These are phyloP conservation scores for Hippocampus comes DNA, from an alignment of 2,113 vertebrate genomes.

Conservation along the genomic window DNA sequence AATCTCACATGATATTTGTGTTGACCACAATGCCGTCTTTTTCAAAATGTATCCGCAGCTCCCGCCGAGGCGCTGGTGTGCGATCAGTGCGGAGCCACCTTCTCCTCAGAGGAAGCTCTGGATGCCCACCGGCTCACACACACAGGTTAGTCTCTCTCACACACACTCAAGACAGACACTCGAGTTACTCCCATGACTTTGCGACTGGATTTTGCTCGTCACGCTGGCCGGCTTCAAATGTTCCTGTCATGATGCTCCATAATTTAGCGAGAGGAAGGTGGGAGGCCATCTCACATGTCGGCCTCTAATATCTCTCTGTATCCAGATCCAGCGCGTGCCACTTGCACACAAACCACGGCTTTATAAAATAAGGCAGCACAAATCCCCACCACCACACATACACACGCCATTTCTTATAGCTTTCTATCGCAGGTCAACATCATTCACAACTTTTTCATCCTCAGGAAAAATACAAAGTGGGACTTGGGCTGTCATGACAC, in stretches of 20 bases:
- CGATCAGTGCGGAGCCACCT: conserved; percentile 94
- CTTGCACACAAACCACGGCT: conserved; percentile 34
- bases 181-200: conserved; percentile 43
- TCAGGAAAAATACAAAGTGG: conserved; percentile 5
- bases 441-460: conserved; percentile 9
- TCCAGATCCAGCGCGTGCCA: conserved; percentile 41
- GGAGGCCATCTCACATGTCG: conserved; percentile 68
- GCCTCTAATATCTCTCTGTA: conserved; percentile 66
- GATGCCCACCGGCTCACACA: conserved; percentile 92
- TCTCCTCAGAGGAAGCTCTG: conserved; percentile 92
- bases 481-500: neutral
- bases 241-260: conserved; percentile 71
- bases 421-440: conserved; percentile 14
- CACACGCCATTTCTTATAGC: neutral
- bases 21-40: conserved; percentile 27
- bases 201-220: conserved; percentile 55
- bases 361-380: conserved; percentile 27
- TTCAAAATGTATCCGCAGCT: conserved; percentile 71
- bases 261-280: conserved; percentile 66
- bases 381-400: neutral
- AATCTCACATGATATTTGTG: conserved; percentile 25
- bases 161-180: conserved; percentile 8
- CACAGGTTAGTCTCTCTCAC: conserved; percentile 76
- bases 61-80: conserved; percentile 92
- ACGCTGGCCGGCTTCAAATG: conserved; percentile 66